These are phyloP conservation scores for Cosmia trapezina DNA, from an alignment of 2,888 invertebrate genomes.

Conservation along the genomic window DNA sequence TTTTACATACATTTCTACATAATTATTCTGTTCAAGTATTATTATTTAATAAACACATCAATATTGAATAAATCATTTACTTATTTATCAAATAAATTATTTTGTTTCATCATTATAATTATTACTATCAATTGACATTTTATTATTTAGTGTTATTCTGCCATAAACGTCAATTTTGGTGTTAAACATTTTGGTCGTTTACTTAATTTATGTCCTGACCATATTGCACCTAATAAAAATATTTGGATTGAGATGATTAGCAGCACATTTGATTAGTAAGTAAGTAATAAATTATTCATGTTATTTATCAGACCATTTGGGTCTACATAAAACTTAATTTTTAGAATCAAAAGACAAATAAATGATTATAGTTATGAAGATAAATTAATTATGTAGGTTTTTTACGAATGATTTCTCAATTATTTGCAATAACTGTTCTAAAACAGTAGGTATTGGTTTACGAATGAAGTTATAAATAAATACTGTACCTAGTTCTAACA, in stretches of 20 bases:
- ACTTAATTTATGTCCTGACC: slow-evolving; percentile 40
- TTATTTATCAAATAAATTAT: slow-evolving; percentile 16
- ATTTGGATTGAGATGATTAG: slow-evolving; percentile 50
- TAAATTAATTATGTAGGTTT: not conserved
- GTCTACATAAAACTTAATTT: not conserved
- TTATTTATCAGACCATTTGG: slow-evolving; percentile 32
- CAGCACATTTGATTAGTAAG: slow-evolving; percentile 22
- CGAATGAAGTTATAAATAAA: slow-evolving; percentile 15
- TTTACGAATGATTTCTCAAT: not conserved
- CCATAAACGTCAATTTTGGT: slow-evolving; percentile 47
- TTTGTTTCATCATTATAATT: slow-evolving; percentile 2
- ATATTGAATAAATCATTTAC: not conserved
- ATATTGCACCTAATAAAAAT: slow-evolving; percentile 60
- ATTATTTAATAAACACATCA: slow-evolving; percentile 10
- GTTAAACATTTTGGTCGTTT: slow-evolving; percentile 32
- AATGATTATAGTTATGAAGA: no score
- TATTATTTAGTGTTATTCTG: slow-evolving; percentile 29
- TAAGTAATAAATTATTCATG: slow-evolving; percentile 36
- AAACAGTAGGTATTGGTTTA: not conserved
- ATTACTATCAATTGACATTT: slow-evolving; percentile 24
- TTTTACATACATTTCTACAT: slow-evolving; percentile 30
- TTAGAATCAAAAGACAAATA: not conserved
- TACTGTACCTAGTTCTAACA: slow-evolving; percentile 6
- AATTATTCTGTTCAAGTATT: not conserved
- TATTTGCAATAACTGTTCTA: not conserved